A percentile compares a stretch with the other conserved stretches of the same genome.
Conservation (phyloP, 2,113 vertebrate species). For the Litocranius walleri region DNA sequence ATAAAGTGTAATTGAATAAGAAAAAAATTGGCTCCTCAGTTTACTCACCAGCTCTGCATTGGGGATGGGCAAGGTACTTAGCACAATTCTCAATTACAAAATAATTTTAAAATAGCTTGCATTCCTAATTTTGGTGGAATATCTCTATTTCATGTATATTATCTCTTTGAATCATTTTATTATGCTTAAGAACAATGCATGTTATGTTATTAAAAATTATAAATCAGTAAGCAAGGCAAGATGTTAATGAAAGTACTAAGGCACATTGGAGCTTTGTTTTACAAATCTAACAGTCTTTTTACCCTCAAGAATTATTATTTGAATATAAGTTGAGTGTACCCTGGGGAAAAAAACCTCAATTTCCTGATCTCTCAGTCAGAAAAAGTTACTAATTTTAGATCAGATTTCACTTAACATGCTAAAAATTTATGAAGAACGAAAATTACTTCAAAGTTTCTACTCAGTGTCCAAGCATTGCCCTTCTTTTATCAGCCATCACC, state of each 20-base stretch:
- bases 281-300: constrained; percentile 26
- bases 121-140: background rate
- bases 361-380: constrained; percentile 30
- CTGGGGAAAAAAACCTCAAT: background rate
- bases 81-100: background rate
- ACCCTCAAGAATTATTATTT: constrained; percentile 42
- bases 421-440: background rate
- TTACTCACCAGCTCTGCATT: background rate
- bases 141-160: background rate
- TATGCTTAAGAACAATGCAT: background rate
- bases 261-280: background rate
- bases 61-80: background rate
- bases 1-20: background rate
- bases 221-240: constrained; percentile 33
- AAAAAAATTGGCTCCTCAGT: background rate
- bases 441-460: background rate
- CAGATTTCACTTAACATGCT: background rate
- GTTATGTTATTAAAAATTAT: constrained; percentile 3
- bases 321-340: background rate
- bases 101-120: background rate
- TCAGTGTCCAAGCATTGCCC: background rate
- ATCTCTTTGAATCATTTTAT: constrained; percentile 8
- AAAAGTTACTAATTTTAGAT: constrained; percentile 39
- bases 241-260: constrained; percentile 31
- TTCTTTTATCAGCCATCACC: background rate